phyloP scores from a whole-genome alignment of 92 coral and sea anemone genomes.

The Zoanthus sociatus region DNA sequence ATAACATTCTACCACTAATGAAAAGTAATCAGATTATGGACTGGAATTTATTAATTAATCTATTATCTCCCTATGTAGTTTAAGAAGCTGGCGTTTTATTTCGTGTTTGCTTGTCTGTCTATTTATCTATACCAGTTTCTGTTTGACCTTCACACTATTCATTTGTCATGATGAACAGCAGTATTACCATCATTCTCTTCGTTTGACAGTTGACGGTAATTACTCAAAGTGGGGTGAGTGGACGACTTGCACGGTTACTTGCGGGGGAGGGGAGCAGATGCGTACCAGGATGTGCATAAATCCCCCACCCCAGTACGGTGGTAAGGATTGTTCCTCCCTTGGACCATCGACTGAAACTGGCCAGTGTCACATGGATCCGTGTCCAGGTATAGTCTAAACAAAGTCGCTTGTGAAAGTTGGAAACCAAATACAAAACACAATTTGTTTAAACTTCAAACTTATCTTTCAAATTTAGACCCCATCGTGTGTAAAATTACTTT shows the following conservation, averaged over 20 bases:
- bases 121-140: neutral
- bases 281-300: constrained; percentile 84
- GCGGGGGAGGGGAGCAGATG: constrained; percentile 94
- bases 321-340: constrained; percentile 86
- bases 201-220: constrained; percentile 78
- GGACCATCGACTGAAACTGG: constrained; percentile 78
- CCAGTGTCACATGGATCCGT: constrained; percentile 80
- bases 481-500: no score
- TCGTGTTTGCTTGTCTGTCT: neutral
- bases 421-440: no score
- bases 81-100: no score
- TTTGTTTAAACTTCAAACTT: no score
- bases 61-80: no score
- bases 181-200: neutral
- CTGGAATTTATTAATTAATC: no score
- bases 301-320: constrained; percentile 91
- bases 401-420: no score
- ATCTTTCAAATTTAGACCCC: no score
- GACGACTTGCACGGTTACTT: constrained; percentile 85
- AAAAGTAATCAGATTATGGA: neutral
- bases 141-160: neutral
- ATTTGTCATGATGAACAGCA: neutral
- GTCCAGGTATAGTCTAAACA: constrained; percentile 75
- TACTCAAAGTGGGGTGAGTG: constrained; percentile 94
- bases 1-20: neutral